Evolutionary conservation across 2,797 vertebrate species (phyloP), one percentile per base, ranked within the genome.

Genomic region (Accipiter superciliosus): DNA sequence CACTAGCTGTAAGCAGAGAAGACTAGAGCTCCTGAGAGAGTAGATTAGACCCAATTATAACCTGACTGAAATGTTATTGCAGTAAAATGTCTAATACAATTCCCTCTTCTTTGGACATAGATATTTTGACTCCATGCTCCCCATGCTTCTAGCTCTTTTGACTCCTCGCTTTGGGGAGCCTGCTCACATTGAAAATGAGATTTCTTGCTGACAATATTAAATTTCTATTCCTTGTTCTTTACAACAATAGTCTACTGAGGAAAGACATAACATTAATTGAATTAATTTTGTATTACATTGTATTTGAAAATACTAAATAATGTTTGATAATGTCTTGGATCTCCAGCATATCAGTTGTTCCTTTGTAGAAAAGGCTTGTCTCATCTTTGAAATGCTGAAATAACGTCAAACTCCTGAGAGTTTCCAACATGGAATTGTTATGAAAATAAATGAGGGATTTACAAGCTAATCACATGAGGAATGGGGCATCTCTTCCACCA

Each of bases 21-120:
- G 91, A 82, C 44, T 55, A 89, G 70, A 96, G 71, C 37, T 93
- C 72, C 45, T 95, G 94, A 79, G 82, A 96, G 84, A 91, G 82
- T 81, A 93, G 82, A 92, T 95, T 96, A 96, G 90, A 97, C 50
- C 63, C 28, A 72, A 97, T 97, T 97, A 92, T 91, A 93, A 95
- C 93, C 63, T 47, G 67, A 97, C 73, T 95, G 96, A 96, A 96
- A 91, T 85, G 76, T 52, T 82, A 83, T 83, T 87, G 89, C 92
- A 83, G 92, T 61, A 96, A 97, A 97, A 93, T 86, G 40, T 33
- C 45, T 61, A 44, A 63, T 44, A 39, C 28, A 55, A 84, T 89
- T 96, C 72, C 77, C 29, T 73, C 55, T 83, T 74, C 65, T 66
- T 70, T 81, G 39, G 90, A 77, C 37, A 61, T 57, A 87, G 63